These are phyloP conservation scores for Nephrotoma guestfalica DNA, from an alignment of 2,888 invertebrate genomes.

Conservation along the genomic window DNA sequence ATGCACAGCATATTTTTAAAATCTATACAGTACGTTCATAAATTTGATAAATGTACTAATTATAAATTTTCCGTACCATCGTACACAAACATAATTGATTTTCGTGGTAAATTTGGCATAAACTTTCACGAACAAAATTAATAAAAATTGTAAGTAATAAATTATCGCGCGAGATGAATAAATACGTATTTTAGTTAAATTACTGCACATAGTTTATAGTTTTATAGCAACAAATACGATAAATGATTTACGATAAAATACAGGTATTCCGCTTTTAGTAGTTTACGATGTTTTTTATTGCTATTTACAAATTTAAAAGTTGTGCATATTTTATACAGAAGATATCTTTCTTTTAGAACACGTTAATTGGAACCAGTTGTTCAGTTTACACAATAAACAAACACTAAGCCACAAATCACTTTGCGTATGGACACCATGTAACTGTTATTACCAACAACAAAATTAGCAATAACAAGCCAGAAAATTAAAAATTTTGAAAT, in stretches of 20 bases:
- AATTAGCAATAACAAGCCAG: neutral
- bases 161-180: neutral
- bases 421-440: neutral
- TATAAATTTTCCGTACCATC: neutral
- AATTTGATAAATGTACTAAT: neutral
- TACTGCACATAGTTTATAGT: neutral
- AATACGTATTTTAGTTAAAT: neutral
- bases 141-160: neutral
- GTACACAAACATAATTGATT: neutral
- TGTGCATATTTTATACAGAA: too few species aligned
- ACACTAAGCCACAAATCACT: neutral
- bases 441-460: neutral
- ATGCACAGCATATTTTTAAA: too few species aligned
- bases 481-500: neutral
- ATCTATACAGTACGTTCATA: too few species aligned
- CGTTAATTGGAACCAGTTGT: neutral
- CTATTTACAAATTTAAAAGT: too few species aligned
- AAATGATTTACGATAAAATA: neutral
- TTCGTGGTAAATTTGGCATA: neutral
- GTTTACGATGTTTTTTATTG: neutral
- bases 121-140: neutral
- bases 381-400: neutral
- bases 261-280: neutral
- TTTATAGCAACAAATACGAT: neutral
- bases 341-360: too few species aligned